Conservation (phyloP, 2,113 vertebrate species). For the Oceanodroma tethys region DNA sequence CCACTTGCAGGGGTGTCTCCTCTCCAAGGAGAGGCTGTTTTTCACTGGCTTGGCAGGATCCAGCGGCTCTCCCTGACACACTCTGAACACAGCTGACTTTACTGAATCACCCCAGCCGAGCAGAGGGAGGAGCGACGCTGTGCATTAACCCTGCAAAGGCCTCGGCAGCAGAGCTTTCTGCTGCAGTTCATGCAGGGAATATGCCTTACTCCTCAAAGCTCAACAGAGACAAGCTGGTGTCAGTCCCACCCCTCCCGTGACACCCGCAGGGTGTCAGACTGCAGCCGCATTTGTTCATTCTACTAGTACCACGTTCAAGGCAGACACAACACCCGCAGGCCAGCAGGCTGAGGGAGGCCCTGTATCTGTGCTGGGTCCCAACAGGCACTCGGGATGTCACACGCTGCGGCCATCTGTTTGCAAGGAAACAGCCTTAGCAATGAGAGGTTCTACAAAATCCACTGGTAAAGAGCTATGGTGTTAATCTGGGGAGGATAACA, state of each 20-base stretch:
- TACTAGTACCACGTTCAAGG: accelerated
- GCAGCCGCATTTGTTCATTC: neutral
- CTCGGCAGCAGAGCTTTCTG: neutral
- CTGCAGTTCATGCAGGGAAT: accelerated
- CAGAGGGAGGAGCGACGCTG: accelerated
- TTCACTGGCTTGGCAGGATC: neutral
- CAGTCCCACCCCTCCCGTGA: neutral
- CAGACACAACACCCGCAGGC: accelerated
- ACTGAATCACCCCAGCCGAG: neutral
- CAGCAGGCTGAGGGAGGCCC: neutral
- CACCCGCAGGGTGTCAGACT: neutral
- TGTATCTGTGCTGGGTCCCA: neutral
- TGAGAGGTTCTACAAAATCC: neutral
- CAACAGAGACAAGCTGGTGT: neutral
- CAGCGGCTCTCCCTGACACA: neutral
- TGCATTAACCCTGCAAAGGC: neutral
- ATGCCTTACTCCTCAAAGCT: neutral
- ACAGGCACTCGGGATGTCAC: neutral
- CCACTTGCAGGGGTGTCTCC: neutral
- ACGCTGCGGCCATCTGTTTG: neutral
- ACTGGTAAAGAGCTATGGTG: neutral
- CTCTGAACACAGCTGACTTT: neutral
- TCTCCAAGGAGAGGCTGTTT: neutral
- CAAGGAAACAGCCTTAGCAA: neutral
- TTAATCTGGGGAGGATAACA: neutral